A percentile compares a stretch with the other conserved stretches of the same genome.
phyloP scores from a whole-genome alignment of 2,113 vertebrate genomes.

The Anthoscopus minutus region DNA sequence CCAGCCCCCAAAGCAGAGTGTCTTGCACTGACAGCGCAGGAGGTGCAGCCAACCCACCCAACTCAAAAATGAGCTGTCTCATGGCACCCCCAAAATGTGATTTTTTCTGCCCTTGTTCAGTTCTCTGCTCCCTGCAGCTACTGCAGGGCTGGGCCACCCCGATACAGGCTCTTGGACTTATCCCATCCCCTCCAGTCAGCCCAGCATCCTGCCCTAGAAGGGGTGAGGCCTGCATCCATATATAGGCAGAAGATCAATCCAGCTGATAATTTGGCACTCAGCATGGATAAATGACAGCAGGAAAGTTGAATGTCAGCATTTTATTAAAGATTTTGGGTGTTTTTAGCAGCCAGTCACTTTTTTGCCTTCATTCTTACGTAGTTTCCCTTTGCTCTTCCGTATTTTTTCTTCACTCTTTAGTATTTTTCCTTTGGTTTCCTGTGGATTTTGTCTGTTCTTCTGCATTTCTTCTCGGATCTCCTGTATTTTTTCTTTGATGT shows the following conservation, averaged over 20 bases:
- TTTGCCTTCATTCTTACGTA: not conserved
- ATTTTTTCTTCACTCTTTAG: not conserved
- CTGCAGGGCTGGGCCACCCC: not conserved
- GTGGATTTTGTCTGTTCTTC: not conserved
- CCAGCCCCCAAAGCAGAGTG: not conserved
- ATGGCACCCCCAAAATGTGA: not conserved
- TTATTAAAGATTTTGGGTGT: not conserved
- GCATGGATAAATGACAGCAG: not conserved
- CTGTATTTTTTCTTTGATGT: not conserved
- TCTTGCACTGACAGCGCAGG: not conserved
- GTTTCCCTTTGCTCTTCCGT: not conserved
- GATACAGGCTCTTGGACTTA: not conserved
- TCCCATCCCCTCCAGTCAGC: not conserved
- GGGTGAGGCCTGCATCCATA: not conserved
- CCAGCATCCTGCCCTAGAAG: not conserved
- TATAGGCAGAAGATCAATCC: not conserved
- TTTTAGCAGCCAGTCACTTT: not conserved
- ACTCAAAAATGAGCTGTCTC: fast-evolving
- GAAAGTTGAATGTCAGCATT: not conserved
- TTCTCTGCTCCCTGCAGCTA: not conserved
- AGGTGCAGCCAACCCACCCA: not conserved
- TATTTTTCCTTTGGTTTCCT: not conserved
- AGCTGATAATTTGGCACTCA: not conserved
- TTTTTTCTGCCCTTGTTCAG: not conserved
- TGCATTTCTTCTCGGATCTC: not conserved